phyloP scores from a whole-genome alignment of 2,888 invertebrate genomes.

The Rhaphigaster nebulosa region DNA sequence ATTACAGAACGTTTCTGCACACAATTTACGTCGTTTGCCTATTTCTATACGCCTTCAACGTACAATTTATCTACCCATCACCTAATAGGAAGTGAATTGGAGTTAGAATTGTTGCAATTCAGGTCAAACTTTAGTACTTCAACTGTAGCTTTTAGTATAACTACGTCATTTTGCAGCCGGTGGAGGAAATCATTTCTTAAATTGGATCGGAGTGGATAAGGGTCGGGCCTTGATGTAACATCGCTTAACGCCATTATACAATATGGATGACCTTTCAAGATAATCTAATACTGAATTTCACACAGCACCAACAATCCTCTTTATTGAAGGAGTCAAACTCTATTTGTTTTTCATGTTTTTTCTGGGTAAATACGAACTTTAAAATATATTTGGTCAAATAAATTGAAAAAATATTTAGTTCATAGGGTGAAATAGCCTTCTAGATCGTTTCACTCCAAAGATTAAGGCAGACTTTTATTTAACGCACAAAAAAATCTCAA shows the following conservation, averaged over 20 bases:
- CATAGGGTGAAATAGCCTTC: too few species aligned
- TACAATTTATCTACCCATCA: background rate
- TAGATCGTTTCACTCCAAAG: too few species aligned
- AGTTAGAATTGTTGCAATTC: background rate
- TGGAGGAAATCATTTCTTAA: slow-evolving; percentile 20
- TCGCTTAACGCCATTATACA: background rate
- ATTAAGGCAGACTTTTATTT: too few species aligned
- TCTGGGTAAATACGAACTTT: too few species aligned
- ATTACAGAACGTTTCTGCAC: background rate
- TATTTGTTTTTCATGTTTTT: background rate
- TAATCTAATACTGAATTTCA: background rate
- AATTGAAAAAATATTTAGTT: too few species aligned
- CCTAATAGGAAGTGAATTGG: background rate
- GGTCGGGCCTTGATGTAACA: background rate
- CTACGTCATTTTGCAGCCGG: background rate
- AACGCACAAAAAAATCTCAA: too few species aligned
- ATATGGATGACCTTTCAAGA: slow-evolving; percentile 7
- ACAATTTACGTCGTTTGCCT: background rate
- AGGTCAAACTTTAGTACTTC: background rate
- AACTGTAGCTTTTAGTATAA: background rate
- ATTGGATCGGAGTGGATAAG: background rate
- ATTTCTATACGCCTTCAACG: background rate
- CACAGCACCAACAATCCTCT: background rate
- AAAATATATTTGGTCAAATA: too few species aligned
- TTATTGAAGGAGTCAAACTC: background rate